A percentile compares a stretch with the other conserved stretches of the same genome.
Evolutionary conservation across 1,140 invertebrate species (phyloP).

Genomic region (Drosophila chauvacae): DNA sequence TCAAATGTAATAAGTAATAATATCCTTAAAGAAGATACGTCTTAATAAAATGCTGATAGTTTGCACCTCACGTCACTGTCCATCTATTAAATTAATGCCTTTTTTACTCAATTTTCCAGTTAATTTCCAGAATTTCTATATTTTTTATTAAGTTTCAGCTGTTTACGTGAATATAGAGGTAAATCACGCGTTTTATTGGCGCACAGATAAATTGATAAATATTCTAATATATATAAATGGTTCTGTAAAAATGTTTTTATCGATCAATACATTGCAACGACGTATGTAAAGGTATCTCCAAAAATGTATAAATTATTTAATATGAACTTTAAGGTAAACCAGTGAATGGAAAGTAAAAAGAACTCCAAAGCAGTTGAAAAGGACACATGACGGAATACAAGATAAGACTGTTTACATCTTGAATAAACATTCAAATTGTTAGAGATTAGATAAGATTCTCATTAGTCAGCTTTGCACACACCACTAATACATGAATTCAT

Average conservation of each 20-base stretch:
- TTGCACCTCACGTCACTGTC: neutral
- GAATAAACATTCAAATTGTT: neutral
- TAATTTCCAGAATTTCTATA: neutral
- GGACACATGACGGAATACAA: neutral
- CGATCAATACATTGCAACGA: neutral
- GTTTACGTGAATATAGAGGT: neutral
- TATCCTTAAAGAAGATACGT: too few relatives aligned
- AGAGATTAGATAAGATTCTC: conserved; percentile 9
- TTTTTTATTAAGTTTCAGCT: neutral
- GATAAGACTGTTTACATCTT: conserved; percentile 7
- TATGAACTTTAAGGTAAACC: neutral
- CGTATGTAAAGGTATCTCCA: neutral
- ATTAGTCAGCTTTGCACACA: neutral
- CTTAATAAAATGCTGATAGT: neutral
- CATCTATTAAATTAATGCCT: neutral
- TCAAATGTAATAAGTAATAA: too few relatives aligned
- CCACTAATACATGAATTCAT: neutral
- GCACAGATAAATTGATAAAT: neutral
- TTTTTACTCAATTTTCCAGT: neutral
- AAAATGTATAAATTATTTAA: neutral
- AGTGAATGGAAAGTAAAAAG: neutral
- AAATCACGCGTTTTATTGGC: neutral
- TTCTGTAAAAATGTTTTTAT: neutral
- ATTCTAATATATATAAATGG: neutral
- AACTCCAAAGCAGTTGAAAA: neutral